Conservation (phyloP, 1,140 invertebrate genomes). For the Brachionus paranguensis region DNA sequence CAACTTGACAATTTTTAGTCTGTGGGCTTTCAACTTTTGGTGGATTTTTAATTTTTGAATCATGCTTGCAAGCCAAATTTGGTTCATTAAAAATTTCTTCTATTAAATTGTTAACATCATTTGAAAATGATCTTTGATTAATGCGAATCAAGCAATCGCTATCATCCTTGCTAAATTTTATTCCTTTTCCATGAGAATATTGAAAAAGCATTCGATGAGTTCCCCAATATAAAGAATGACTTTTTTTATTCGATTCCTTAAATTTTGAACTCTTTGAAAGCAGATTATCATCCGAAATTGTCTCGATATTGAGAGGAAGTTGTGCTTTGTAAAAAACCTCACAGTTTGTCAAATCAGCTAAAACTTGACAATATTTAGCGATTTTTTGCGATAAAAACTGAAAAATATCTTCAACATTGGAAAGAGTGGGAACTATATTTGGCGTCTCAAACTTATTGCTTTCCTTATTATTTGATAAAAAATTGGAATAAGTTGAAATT, state of each 20-base stretch:
- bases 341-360: constrained; percentile 38
- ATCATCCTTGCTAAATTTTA: not conserved
- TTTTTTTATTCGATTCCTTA: not conserved
- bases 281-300: not conserved
- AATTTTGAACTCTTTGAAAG: not conserved
- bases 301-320: not conserved
- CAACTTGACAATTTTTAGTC: too few relatives aligned
- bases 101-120: constrained; percentile 10
- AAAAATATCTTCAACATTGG: constrained; percentile 33
- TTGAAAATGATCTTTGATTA: constrained; percentile 14
- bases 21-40: not conserved
- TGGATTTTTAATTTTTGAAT: not conserved
- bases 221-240: constrained; percentile 15
- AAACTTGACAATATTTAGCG: constrained; percentile 39
- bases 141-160: constrained; percentile 14
- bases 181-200: constrained; percentile 18
- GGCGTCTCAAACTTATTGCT: not conserved
- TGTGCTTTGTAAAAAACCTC: constrained; percentile 35
- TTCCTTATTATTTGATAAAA: not conserved
- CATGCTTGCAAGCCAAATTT: not conserved
- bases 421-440: not conserved
- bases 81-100: constrained; percentile 38
- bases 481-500: not conserved
- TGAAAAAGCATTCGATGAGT: constrained; percentile 36
- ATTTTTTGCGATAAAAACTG: constrained; percentile 30